Percentiles rank a stretch among this genome's conserved stretches.
Conservation (phyloP, 92 coral and sea anemone species). For the Virgularia gustaviana region DNA sequence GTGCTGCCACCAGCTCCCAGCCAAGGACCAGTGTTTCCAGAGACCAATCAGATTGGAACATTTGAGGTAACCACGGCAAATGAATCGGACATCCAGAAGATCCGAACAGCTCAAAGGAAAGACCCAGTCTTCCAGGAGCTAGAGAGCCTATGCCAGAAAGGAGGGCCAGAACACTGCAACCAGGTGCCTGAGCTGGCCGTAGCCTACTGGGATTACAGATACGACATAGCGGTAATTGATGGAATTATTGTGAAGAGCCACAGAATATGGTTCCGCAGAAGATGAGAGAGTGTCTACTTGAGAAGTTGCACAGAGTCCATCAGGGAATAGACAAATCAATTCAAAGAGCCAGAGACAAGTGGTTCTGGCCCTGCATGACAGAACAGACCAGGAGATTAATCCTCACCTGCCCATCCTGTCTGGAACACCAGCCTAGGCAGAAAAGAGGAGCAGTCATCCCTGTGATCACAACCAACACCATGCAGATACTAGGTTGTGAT, state of each 20-base stretch:
- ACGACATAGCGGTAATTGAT: constrained; percentile 56
- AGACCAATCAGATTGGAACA: constrained; percentile 62
- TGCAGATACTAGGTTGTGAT: too few relatives aligned
- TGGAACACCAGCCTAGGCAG: too few relatives aligned
- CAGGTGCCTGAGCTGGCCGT: constrained; percentile 55
- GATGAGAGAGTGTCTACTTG: constrained; percentile 57
- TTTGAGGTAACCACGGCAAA: constrained; percentile 60
- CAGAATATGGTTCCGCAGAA: constrained; percentile 52
- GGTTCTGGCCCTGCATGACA: constrained; percentile 60
- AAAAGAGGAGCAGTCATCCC: too few relatives aligned
- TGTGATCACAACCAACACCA: too few relatives aligned
- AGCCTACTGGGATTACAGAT: constrained; percentile 58
- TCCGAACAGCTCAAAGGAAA: constrained; percentile 61
- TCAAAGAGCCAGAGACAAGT: constrained; percentile 59
- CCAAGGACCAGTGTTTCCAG: constrained; percentile 69
- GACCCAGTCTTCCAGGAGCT: constrained; percentile 63
- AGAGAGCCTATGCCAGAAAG: constrained; percentile 57
- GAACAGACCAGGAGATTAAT: too few relatives aligned
- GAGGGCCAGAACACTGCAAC: constrained; percentile 59
- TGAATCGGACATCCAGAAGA: constrained; percentile 63
- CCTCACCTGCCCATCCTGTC: too few relatives aligned
- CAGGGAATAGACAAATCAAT: constrained; percentile 56
- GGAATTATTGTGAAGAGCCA: constrained; percentile 56
- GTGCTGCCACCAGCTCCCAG: constrained; percentile 66
- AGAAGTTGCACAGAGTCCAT: constrained; percentile 60